Percentiles rank a stretch among this genome's conserved stretches.
These are phyloP conservation scores for Eubasilissa regina DNA, from an alignment of 1,140 invertebrate species.

Conservation along the genomic window DNA sequence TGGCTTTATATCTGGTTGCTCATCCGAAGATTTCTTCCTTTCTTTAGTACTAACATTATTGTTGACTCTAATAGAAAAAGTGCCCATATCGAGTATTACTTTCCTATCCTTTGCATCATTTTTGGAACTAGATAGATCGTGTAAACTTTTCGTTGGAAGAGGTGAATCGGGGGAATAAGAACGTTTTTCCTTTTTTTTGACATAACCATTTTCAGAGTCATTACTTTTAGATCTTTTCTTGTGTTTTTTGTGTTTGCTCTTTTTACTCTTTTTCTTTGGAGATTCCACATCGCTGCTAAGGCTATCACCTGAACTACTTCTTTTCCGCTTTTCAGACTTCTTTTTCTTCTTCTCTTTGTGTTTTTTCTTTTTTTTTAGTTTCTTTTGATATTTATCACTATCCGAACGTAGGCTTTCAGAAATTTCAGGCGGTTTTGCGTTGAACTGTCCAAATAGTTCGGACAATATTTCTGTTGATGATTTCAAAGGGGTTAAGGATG, in stretches of 20 bases:
- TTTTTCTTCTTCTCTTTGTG: conserved; percentile 71
- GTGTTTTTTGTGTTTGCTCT: conserved; percentile 74
- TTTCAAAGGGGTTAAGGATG: conserved; percentile 71
- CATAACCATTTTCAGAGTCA: conserved; percentile 59
- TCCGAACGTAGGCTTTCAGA: conserved; percentile 60
- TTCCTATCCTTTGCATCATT: conserved; percentile 33
- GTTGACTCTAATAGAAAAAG: conserved; percentile 41
- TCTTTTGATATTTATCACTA: conserved; percentile 65
- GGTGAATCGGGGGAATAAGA: conserved; percentile 36
- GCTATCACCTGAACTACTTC: conserved; percentile 68
- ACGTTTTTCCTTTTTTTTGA: conserved; percentile 23
- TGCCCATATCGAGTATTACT: conserved; percentile 36
- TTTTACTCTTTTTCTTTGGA: conserved; percentile 65
- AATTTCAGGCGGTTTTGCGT: conserved; percentile 75
- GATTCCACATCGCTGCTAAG: conserved; percentile 69
- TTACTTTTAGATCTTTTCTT: conserved; percentile 71
- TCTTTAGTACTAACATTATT: conserved; percentile 64
- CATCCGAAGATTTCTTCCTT: conserved; percentile 60
- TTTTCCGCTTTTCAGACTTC: conserved; percentile 71
- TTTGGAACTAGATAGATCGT: not conserved
- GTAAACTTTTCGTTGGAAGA: conserved; percentile 10
- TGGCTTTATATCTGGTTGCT: conserved; percentile 51
- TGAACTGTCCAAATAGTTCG: conserved; percentile 83
- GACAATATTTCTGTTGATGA: conserved; percentile 86
- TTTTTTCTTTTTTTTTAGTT: conserved; percentile 71